These are phyloP conservation scores for Tetrax tetrax DNA, from an alignment of 2,113 vertebrate species.

Conservation along the genomic window DNA sequence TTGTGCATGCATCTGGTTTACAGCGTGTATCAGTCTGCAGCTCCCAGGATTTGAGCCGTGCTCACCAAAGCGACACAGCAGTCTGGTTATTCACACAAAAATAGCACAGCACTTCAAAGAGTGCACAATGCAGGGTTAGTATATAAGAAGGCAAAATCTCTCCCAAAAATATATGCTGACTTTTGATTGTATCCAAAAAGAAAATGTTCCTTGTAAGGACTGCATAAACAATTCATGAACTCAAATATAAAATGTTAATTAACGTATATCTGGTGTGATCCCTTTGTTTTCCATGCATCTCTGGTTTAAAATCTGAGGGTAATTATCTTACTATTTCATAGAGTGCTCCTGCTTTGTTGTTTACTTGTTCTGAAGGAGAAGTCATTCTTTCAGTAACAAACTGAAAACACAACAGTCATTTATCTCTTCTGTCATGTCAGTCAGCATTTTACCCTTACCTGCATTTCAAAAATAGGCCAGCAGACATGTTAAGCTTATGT, in stretches of 20 bases:
- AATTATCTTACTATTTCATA: background rate
- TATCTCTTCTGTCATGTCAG: background rate
- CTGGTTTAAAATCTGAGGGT: background rate
- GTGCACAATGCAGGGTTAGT: background rate
- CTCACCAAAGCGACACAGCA: background rate
- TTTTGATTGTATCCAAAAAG: background rate
- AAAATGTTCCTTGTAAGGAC: background rate
- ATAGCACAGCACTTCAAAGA: background rate
- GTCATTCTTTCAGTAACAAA: background rate
- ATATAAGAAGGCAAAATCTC: background rate
- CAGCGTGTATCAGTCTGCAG: background rate
- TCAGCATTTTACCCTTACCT: background rate
- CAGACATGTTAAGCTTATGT: background rate
- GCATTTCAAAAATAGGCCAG: constrained; percentile 27
- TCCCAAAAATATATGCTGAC: background rate
- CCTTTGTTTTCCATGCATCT: background rate
- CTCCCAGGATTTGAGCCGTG: background rate
- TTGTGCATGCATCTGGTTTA: background rate
- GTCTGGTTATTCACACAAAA: background rate
- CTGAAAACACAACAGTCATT: background rate
- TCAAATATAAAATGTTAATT: background rate
- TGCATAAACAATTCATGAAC: background rate
- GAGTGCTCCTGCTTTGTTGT: background rate
- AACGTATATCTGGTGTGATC: background rate
- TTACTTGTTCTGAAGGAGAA: background rate